Conservation (phyloP, 2,888 invertebrate genomes). For the Caenorhabditis sp. region DNA sequence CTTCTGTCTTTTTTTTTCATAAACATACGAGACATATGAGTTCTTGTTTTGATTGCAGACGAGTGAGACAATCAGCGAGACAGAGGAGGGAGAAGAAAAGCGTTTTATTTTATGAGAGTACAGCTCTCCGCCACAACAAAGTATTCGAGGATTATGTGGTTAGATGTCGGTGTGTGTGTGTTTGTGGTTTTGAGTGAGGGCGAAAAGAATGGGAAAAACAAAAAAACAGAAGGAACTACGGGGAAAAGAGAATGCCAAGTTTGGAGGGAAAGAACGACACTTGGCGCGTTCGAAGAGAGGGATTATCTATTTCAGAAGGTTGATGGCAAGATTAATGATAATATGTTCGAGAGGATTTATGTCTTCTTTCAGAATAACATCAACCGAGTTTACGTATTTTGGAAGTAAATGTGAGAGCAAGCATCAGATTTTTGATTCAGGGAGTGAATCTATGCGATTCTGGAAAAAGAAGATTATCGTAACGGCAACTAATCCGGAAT, state of each 20-base stretch:
- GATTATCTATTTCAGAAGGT: constrained; percentile 33
- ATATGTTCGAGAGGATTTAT: constrained; percentile 24
- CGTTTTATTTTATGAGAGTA: constrained; percentile 19
- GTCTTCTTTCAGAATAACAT: not conserved
- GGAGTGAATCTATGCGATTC: too few species aligned
- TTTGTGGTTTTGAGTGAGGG: constrained; percentile 6
- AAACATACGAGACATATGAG: constrained; percentile 43
- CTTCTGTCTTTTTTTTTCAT: not conserved
- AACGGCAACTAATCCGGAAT: too few species aligned
- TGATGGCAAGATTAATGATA: constrained; percentile 22
- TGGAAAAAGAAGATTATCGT: too few species aligned
- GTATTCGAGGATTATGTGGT: constrained; percentile 41
- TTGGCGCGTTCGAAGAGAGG: not conserved
- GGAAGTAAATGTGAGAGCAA: too few species aligned
- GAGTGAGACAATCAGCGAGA: constrained; percentile 35
- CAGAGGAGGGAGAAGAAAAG: not conserved
- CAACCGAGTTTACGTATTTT: not conserved
- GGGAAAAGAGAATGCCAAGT: constrained; percentile 8
- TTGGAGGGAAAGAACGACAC: not conserved
- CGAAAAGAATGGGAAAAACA: not conserved
- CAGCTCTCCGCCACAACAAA: not conserved
- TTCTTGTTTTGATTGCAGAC: constrained; percentile 49
- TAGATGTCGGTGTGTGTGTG: constrained; percentile 14
- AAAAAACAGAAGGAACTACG: constrained; percentile 1
- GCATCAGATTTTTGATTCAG: too few species aligned